phyloP scores from a whole-genome alignment of 2,797 vertebrate species.

The Lagodon rhomboides region DNA sequence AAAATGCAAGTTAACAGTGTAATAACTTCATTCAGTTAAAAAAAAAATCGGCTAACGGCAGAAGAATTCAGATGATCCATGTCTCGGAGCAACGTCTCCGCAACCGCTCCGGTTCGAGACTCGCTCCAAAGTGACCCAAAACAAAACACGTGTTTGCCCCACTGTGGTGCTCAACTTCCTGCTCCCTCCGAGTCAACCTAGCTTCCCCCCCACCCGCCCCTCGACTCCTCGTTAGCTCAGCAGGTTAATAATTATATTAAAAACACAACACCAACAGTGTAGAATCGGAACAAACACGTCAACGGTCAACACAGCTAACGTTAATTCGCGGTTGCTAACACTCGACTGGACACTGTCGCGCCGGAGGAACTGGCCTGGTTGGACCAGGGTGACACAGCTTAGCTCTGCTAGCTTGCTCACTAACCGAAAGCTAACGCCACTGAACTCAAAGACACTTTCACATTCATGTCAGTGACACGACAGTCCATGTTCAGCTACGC shows the following conservation, averaged over 20 bases:
- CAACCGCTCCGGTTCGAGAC: conserved; percentile 18
- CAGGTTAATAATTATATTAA: conserved; percentile 13
- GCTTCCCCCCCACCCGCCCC: conserved; percentile 3
- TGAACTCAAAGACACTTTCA: conserved; percentile 17
- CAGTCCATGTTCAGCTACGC: not conserved
- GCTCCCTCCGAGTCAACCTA: conserved; percentile 39
- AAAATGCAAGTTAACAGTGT: not conserved
- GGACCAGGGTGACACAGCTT: conserved; percentile 67
- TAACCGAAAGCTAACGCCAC: conserved; percentile 27
- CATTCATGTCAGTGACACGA: conserved; percentile 3
- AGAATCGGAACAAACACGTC: not conserved
- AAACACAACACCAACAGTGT: not conserved
- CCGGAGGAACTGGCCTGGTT: conserved; percentile 33
- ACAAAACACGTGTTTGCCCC: conserved; percentile 89
- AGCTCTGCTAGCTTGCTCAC: conserved; percentile 30
- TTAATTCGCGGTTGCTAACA: not conserved
- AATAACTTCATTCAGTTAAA: not conserved
- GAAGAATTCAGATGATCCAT: not conserved
- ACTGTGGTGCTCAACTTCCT: conserved; percentile 69
- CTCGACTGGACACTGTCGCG: not conserved
- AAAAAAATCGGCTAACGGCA: rapidly evolving
- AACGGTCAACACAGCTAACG: too few species aligned
- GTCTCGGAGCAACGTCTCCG: not conserved
- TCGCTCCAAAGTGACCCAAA: conserved; percentile 77
- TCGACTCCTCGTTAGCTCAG: not conserved